Base-by-base conservation (phyloP, 2,888 invertebrate genomes). In the Machimus rusticus region DNA sequence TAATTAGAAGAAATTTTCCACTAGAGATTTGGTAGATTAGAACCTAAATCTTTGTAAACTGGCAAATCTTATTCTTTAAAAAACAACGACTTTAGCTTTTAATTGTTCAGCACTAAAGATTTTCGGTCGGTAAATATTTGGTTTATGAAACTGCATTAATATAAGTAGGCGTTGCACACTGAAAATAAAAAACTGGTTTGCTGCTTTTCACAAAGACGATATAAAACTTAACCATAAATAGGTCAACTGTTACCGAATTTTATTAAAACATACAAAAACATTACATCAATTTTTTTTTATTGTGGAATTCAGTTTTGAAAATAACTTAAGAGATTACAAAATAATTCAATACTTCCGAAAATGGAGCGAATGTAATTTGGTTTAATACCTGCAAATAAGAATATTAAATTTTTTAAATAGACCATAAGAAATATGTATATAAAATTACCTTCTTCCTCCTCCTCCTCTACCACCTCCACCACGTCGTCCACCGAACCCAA, bases 401-500 rank as follows among this genome's bases (percentile, higher is more conserved):
- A 43, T 9, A 79, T 16, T 46, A 16, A 46, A 14, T 79, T 46
- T 39, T 16, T 39, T 4, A 43, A 66, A 23, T 12, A 19, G 2
- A 16, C 0, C n/a, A 51, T 16, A 16, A 1, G 28, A 19, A 31
- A 31, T 74, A 14, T 34, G 6, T 34, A 74, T 34, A 34, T 34
- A 74, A 74, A 74, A 28, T 1, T 78, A 78, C 28, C 81, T 46
- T 55, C 81, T 81, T 51, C 81, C 55, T n/a, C 78, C 78, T 51
- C 81, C 55, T n/a, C 78, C 78, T 19, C 78, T 43, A 5, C 78
- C 78, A 12, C 78, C 78, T 16, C 86, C 74, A 37, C 74, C 51
- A 2, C 86, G 28, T 16, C 57, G 5, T 2, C 89, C 78, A 5
- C 90, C 87, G 14, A 87, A 88, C 31, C 89, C 87, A n/a, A 92